These are phyloP conservation scores for Tragulus kanchil DNA, from an alignment of 2,113 vertebrate genomes.

Conservation along the genomic window DNA sequence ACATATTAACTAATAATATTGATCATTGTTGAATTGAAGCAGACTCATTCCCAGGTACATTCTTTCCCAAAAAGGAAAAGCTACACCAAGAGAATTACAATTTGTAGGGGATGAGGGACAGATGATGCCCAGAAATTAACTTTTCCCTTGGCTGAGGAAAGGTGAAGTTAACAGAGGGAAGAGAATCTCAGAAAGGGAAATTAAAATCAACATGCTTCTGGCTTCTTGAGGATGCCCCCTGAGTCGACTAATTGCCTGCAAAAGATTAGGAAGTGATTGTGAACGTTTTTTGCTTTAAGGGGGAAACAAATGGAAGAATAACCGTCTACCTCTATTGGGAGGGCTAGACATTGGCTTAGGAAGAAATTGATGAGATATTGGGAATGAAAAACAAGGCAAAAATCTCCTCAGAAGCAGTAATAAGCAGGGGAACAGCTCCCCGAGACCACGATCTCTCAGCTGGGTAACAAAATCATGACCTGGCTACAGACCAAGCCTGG, in stretches of 20 bases:
- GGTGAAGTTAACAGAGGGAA: slow-evolving; percentile 6
- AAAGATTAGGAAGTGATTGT: neutral
- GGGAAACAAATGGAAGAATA: neutral
- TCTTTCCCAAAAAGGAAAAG: slow-evolving; percentile 33
- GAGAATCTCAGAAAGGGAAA: slow-evolving; percentile 56
- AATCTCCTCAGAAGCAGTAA: neutral
- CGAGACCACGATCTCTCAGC: neutral
- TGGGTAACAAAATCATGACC: neutral
- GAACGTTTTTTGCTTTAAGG: slow-evolving; percentile 1
- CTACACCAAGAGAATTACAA: neutral
- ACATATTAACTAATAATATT: neutral
- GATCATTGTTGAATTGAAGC: neutral
- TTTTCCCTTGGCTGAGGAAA: slow-evolving; percentile 24
- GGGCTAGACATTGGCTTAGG: slow-evolving; percentile 43
- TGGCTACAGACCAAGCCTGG: neutral
- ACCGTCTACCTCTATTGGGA: neutral
- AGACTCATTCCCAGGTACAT: neutral
- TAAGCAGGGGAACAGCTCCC: neutral
- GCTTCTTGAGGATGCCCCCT: slow-evolving; percentile 6
- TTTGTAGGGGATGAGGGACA: slow-evolving; percentile 21
- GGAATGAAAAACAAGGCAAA: slow-evolving; percentile 15
- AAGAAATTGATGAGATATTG: neutral
- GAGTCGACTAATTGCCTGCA: slow-evolving; percentile 54
- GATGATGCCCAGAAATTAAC: slow-evolving; percentile 9
- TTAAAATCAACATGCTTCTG: slow-evolving; percentile 41